phyloP scores from a whole-genome alignment of 2,113 vertebrate species.

The chimpanzee (Pan troglodytes) region DNA sequence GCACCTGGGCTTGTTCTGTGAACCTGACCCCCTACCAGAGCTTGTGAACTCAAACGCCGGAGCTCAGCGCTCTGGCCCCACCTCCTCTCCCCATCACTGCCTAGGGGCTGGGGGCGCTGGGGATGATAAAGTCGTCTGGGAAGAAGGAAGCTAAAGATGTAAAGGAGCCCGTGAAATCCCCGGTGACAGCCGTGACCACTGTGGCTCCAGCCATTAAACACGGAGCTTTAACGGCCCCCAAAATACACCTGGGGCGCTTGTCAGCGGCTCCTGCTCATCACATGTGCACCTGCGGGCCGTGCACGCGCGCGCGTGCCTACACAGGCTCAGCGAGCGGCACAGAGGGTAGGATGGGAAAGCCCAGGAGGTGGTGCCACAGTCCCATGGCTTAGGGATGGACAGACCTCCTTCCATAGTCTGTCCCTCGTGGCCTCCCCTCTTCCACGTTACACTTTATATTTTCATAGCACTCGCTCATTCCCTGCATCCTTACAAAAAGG shows the following conservation, averaged over 20 bases:
- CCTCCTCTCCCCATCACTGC: neutral
- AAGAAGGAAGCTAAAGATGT: conserved; percentile 83
- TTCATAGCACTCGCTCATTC: neutral
- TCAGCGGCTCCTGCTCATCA: neutral
- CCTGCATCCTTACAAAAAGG: neutral
- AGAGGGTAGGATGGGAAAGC: neutral
- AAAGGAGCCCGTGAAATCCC: conserved; percentile 84
- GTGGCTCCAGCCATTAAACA: conserved; percentile 72
- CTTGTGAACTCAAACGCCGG: neutral
- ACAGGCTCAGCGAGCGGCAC: rapidly evolving
- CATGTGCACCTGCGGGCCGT: rapidly evolving
- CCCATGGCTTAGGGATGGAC: neutral
- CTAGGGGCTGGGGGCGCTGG: neutral
- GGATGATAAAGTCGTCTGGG: conserved; percentile 77
- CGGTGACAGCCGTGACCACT: conserved; percentile 82
- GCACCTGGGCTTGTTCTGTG: neutral
- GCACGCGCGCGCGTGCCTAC: neutral
- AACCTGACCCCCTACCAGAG: neutral
- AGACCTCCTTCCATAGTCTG: neutral
- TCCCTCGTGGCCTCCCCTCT: rapidly evolving
- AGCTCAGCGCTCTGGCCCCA: neutral
- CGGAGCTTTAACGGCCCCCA: conserved; percentile 70
- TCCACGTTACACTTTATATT: no score
- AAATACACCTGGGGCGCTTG: conserved; percentile 65
- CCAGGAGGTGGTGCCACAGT: neutral